Evolutionary conservation across 2,113 vertebrate genomes (phyloP), one percentile per base, ranked within the genome.

Genomic region (Percina caprodes): DNA sequence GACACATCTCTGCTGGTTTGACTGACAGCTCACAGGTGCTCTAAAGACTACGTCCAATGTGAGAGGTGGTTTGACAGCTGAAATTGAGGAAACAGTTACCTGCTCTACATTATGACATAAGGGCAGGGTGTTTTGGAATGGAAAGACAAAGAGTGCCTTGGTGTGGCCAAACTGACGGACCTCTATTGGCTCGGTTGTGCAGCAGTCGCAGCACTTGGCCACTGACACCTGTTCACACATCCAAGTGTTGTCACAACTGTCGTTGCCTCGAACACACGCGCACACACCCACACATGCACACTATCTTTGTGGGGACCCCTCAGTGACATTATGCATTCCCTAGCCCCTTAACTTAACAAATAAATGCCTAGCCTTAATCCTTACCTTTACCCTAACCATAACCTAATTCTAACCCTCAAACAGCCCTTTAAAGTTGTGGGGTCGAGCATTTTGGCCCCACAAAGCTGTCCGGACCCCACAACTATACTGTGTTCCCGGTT

Each of bases 1-100:
- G 10, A 75, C 69, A 80, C n/a, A 35, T 74, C 55, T 26, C 62
- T 60, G 63, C 54, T 49, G 69, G 39, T 70, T 66, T 91, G 92
- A 93, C 30, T 84, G 93, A 93, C 83, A 80, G 80, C 60, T 39
- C 63, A 79, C 94, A 94, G 88, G 77, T 93, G 92, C 83, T 75
- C 72, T 61, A 79, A 71, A 70, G 70, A 60, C 35, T 6, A 70
- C 13, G 55, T 60, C 72, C 73, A 82, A 60, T 56, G 55, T 59
- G 62, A 79, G 85, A 74, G 79, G 59, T 3, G 51, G 67, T 74
- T 48, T 49, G 81, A 91, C 92, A 94, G 91, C 93, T 92, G 92
- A 89, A 75, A 79, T 55, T 63, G 79, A 77, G 84, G 60, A 80
- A 86, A 90, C 63, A 79, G 81, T 86, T 83, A 89, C 73, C 82